Conservation (phyloP, 2,797 vertebrate genomes). For the Amazonetta brasiliensis region DNA sequence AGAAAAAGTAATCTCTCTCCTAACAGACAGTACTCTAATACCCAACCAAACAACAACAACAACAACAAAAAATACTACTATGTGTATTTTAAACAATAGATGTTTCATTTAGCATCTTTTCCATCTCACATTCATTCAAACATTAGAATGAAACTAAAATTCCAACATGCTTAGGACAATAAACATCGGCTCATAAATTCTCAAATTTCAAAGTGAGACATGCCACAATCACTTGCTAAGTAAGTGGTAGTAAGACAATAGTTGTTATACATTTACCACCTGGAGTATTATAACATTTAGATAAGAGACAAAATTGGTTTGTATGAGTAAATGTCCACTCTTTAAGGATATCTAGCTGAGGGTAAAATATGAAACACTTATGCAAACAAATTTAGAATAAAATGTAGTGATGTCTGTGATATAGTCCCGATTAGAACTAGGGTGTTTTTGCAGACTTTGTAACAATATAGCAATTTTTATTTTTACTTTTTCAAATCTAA, state of each 20-base stretch:
- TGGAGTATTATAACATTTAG: not conserved
- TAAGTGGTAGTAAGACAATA: not conserved
- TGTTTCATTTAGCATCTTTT: not conserved
- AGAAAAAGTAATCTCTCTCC: not conserved
- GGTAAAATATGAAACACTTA: not conserved
- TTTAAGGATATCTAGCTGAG: not conserved
- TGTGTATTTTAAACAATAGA: not conserved
- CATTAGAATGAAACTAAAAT: not conserved
- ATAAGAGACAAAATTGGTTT: not conserved
- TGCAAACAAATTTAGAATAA: not conserved
- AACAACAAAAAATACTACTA: not conserved
- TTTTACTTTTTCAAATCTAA: not conserved
- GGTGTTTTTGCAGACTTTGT: not conserved
- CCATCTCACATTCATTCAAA: not conserved
- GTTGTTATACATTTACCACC: not conserved
- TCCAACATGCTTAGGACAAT: not conserved
- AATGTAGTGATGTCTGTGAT: rapidly evolving
- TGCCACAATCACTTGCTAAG: not conserved
- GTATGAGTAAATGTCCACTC: not conserved
- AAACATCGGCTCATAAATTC: not conserved
- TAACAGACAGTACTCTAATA: not conserved
- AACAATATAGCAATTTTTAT: rapidly evolving
- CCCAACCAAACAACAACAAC: not conserved
- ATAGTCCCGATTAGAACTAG: not conserved
- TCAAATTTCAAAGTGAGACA: not conserved